Evolutionary conservation across 2,113 vertebrate species (phyloP).

Genomic region (Phycodurus eques): DNA sequence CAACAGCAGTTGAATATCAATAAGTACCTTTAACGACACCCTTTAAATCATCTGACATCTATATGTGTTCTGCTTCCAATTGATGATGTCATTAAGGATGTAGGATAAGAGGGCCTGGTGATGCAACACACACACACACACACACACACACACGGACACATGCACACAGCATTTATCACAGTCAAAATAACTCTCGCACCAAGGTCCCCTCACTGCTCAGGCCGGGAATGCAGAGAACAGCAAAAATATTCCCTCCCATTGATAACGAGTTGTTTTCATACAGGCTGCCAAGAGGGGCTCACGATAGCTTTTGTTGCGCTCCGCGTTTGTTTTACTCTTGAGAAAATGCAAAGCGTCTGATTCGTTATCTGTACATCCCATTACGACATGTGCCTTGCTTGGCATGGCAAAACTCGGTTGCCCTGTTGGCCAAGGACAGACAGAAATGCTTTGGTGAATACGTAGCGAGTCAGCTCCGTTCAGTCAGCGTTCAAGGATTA

Average conservation of each 20-base stretch:
- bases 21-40: constrained; percentile 8
- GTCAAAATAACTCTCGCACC: constrained; percentile 59
- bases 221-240: constrained; percentile 46
- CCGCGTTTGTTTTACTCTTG: constrained; percentile 59
- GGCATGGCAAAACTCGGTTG: constrained; percentile 53
- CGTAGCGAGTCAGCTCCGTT: constrained; percentile 16
- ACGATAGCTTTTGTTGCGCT: constrained; percentile 61
- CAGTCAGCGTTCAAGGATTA: constrained; percentile 5
- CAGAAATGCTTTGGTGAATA: constrained; percentile 16
- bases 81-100: constrained; percentile 42
- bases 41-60: constrained; percentile 14
- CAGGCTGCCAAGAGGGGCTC: constrained; percentile 26
- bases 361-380: constrained; percentile 64
- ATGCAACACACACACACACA: constrained; percentile 30
- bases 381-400: constrained; percentile 53
- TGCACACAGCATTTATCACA: constrained; percentile 49
- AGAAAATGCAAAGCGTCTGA: constrained; percentile 60
- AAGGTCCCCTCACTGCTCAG: constrained; percentile 47
- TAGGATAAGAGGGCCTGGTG: constrained; percentile 22
- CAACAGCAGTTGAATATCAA: constrained; percentile 17
- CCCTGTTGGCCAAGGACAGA: constrained; percentile 32
- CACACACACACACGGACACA: neutral
- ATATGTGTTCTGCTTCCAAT: neutral
- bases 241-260: constrained; percentile 47
- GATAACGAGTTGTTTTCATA: constrained; percentile 69